A percentile compares a stretch with the other conserved stretches of the same genome.
phyloP scores from a whole-genome alignment of 2,888 invertebrate genomes.

The Trichogramma dendrolimi region DNA sequence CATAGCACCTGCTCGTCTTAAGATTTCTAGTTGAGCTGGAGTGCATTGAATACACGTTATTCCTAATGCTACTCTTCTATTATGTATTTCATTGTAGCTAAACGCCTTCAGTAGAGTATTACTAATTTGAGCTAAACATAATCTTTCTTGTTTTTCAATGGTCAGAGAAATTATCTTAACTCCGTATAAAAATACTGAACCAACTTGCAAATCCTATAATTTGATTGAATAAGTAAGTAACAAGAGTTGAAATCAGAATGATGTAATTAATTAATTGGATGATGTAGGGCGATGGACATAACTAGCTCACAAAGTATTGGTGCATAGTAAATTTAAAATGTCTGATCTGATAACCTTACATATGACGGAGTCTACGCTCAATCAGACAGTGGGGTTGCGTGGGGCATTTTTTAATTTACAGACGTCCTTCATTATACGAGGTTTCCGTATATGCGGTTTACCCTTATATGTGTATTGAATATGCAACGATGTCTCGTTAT shows the following conservation, averaged over 20 bases:
- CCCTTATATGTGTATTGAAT: no score
- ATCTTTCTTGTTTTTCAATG: slow-evolving; percentile 85
- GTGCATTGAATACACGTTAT: slow-evolving; percentile 87
- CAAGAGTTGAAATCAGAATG: slow-evolving; percentile 14
- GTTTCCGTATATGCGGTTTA: no score
- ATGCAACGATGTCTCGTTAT: no score
- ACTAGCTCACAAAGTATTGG: no score
- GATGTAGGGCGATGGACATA: not conserved
- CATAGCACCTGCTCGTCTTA: slow-evolving; percentile 91
- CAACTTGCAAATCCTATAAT: slow-evolving; percentile 65
- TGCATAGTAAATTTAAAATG: no score
- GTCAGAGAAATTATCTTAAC: slow-evolving; percentile 90
- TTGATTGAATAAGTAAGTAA: slow-evolving; percentile 39
- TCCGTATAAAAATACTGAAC: slow-evolving; percentile 84
- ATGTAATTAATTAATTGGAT: not conserved
- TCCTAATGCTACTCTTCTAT: slow-evolving; percentile 88
- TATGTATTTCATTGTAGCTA: slow-evolving; percentile 98
- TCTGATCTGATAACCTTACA: no score
- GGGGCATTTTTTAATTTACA: no score
- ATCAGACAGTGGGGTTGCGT: no score
- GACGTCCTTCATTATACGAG: no score
- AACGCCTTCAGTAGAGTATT: slow-evolving; percentile 92
- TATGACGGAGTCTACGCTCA: no score
- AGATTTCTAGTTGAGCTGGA: slow-evolving; percentile 90
- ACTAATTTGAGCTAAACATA: slow-evolving; percentile 94